Base-by-base conservation (phyloP, 2,888 invertebrate genomes). In the Phyllotreta striolata region DNA sequence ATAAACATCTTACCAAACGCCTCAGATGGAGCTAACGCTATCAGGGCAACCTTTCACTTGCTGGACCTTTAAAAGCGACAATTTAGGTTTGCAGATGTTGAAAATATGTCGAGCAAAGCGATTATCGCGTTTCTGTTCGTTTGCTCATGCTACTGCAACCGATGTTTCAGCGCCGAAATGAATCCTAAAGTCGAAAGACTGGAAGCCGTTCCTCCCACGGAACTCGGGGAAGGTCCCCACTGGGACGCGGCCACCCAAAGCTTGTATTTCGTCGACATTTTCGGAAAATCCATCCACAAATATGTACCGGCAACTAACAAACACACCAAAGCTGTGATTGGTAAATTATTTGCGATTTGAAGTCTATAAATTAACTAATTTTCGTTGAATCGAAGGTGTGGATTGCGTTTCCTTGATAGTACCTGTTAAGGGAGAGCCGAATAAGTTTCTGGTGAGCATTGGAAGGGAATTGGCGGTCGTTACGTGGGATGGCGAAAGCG, bases 191-290 rank as follows among this genome's bases (percentile, higher is more conserved):
- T 86, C 13, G 81, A 82, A 67, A 77, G 80, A 57, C 81, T 86
- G 68, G 55, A 66, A n/a, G 69, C 61, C 47, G 44, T 60, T 13
- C 43, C 60, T 0, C 83, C 84, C 0, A 82, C 85, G 63, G 80
- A 83, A 74, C 80, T 90, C 49, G 90, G 90, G 64, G 91, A 91
- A 80, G 90, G 90, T 8, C 91, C 91, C 0, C 89, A 90, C 76
- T 91, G 90, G 90, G 87, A 88, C 78, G 80, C 82, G 40, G 79
- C 78, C 37, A 83, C 84, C 43, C 86, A 88, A 76, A 85, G 83
- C 52, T 82, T 91, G 5, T 90, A 88, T 80, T 89, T 85, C 77
- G 88, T 89, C 68, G 89, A 90, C 79, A 86, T 90, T 66, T 72
- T 76, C 38, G 75, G 74, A 54, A 73, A 75, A 63, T 60, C 72